Evolutionary conservation across 92 coral and sea anemone genomes (phyloP), one percentile per base, ranked within the genome.

Genomic region (Chrysogorgia sp.): DNA sequence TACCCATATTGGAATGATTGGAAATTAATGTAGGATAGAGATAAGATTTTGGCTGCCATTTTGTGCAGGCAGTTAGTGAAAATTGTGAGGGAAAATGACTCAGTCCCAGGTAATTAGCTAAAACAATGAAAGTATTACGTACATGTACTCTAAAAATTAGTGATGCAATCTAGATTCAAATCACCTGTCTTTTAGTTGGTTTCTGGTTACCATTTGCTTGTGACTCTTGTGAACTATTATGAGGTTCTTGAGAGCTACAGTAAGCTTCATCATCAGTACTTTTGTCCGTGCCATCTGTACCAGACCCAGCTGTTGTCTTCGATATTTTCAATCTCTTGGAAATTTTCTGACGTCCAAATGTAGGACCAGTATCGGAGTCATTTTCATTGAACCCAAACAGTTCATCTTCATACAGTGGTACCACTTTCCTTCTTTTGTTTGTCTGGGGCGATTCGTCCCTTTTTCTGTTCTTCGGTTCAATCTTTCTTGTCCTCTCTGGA

Each of bases 221-320:
- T 12, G 68, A 58, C 57, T 82, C 85, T 7, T 85, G 79, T 6
- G 90, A 85, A 45, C 66, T 60, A 63, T 81, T 92, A 24, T 89
- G 85, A 3, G 67, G 82, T 59, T 96, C 99, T 67, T 96, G 97
- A 26, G 99, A 96, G 68, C 97, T 91, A 37, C 97, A 86, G 57
- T 91, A 93, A 34, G 96, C 96, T 81, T 96, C 97, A 68, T 94
- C 98, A 49, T 96, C 99, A 1, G 97, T 89, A 63, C 96, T 94
- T 72, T 91, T 92, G 63, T 84, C 92, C 19, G 80, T 75, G 32
- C 62, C 34, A 26, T 71, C 56, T 1, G 41, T 34, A 24, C 48
- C 17, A 19, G 52, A 72, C 21, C 55, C 64, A 30, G 22, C 7
- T 28, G 50, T 49, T 12, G 40, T 43, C 26, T 35, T 35, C 17